Conservation (phyloP, 2,113 vertebrate genomes). For the Chlorocebus sabaeus region DNA sequence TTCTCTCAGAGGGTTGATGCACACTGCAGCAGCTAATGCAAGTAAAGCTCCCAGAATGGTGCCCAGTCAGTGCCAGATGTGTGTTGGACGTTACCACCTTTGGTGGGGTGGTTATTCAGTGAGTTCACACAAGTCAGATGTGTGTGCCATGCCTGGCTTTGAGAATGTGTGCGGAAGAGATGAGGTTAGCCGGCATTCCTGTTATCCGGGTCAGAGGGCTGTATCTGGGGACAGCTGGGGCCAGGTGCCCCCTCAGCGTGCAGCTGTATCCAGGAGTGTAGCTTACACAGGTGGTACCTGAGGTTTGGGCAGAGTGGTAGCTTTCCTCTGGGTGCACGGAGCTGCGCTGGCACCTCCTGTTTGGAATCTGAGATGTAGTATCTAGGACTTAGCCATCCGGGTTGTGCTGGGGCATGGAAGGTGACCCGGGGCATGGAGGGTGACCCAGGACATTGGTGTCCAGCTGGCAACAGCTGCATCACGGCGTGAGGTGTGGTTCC, state of each 20-base stretch:
- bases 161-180: fast-evolving
- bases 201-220: too few relatives aligned
- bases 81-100: fast-evolving
- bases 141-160: neutral
- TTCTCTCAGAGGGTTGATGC: neutral
- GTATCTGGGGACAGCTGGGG: neutral
- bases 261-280: neutral
- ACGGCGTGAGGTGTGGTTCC: neutral
- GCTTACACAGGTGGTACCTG: neutral
- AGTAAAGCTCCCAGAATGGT: neutral
- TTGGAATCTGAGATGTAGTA: neutral
- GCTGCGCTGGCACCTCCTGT: neutral
- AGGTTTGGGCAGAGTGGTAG: neutral
- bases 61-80: fast-evolving
- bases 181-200: neutral
- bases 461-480: neutral
- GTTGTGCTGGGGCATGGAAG: fast-evolving
- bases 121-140: fast-evolving
- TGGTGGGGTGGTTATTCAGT: fast-evolving
- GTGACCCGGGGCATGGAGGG: fast-evolving
- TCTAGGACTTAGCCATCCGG: neutral
- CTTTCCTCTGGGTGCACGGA: neutral
- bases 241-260: neutral
- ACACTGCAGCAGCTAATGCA: neutral
- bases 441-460: neutral